Evolutionary conservation across 2,797 vertebrate species (phyloP).

Genomic region (Podarcis siculus): DNA sequence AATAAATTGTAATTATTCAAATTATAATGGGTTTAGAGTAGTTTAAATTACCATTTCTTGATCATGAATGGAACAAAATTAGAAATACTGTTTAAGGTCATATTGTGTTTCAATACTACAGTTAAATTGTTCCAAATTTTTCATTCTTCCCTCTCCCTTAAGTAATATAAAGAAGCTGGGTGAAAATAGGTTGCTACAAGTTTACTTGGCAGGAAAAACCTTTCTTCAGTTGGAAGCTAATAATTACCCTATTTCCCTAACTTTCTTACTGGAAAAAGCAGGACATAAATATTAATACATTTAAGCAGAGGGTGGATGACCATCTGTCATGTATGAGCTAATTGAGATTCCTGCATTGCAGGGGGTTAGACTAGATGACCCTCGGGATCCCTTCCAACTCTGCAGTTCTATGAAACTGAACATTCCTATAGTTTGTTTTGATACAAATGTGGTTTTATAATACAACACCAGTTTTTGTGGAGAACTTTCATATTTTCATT

Average conservation of each 20-base stretch:
- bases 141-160: background rate
- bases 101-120: background rate
- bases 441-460: background rate
- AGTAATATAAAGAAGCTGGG: conserved; percentile 13
- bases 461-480: background rate
- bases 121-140: conserved; percentile 5
- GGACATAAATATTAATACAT: conserved; percentile 6
- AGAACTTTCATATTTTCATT: background rate
- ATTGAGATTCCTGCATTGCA: background rate
- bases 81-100: conserved; percentile 31
- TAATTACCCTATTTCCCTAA: background rate
- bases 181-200: conserved; percentile 26
- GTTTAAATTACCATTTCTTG: conserved; percentile 16
- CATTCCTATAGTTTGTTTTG: background rate
- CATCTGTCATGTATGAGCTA: background rate
- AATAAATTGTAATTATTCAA: conserved; percentile 65
- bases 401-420: background rate
- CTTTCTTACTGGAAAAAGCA: conserved; percentile 1
- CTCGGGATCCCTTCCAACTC: too few relatives aligned
- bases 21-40: conserved; percentile 45
- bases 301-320: background rate
- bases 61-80: conserved; percentile 43
- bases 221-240: conserved; percentile 1
- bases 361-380: too few relatives aligned
- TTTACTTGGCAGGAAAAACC: conserved; percentile 29